phyloP scores from a whole-genome alignment of 2,888 invertebrate genomes.

The Icerya purchasi region DNA sequence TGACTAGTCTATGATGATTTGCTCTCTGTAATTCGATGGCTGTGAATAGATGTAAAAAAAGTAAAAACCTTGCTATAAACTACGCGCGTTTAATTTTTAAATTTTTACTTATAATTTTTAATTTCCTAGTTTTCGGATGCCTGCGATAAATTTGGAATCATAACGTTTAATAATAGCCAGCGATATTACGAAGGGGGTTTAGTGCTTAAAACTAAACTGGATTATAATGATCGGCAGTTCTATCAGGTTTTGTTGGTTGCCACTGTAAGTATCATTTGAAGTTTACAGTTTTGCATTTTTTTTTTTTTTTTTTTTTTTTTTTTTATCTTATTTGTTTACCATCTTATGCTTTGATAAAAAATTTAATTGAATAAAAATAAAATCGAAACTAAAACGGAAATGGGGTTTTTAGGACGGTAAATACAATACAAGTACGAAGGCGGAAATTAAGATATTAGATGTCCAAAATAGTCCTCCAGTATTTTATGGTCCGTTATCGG shows the following conservation, averaged over 20 bases:
- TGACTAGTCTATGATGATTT: no score
- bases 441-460: conserved; percentile 58
- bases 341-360: no score
- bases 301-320: no score
- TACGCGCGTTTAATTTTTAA: no score
- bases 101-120: no score
- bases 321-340: no score
- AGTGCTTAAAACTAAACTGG: conserved; percentile 42
- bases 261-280: conserved; percentile 38
- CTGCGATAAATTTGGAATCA: conserved; percentile 46
- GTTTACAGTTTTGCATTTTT: no score
- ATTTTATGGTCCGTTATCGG: conserved; percentile 57
- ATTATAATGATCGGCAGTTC: conserved; percentile 55
- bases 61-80: no score
- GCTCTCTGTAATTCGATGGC: no score
- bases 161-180: conserved; percentile 38
- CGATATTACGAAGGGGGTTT: conserved; percentile 38
- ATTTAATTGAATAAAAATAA: no score
- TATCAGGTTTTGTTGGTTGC: conserved; percentile 57
- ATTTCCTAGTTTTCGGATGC: conserved; percentile 40
- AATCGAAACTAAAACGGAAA: background rate
- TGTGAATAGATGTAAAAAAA: no score
- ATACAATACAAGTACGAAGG: conserved; percentile 45
- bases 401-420: conserved; percentile 43
- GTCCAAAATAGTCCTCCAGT: conserved; percentile 72